Evolutionary conservation across 2,888 invertebrate species (phyloP), one percentile per base, ranked within the genome.

Genomic region (Pammene fasciana): DNA sequence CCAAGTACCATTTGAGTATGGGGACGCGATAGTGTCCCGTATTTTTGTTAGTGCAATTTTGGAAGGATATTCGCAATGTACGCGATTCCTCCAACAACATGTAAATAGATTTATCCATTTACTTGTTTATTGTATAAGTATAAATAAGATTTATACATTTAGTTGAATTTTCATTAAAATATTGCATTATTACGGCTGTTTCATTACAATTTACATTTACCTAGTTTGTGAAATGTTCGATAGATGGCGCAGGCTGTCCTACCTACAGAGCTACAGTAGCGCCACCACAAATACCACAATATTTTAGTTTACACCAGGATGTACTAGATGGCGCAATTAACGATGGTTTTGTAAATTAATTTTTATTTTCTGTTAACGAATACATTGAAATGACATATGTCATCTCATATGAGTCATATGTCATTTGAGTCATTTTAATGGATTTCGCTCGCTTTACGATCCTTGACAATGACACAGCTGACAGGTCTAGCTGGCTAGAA

Each of bases 101-200:
- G 89, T 92, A 90, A 85, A 90, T 90, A 90, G 59, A 65, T 87
- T 83, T 86, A 88, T 82, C 80, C 85, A 86, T 83, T 86, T 86
- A 90, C 86, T 85, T 89, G 90, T 90, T 91, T 86, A 89, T 85
- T 88, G 86, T 91, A 62, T 62, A 91, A 90, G 92, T 92, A 92
- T 92, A 92, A 92, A 92, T 92, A 92, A 92, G 91, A 91, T 92
- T 92, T 92, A 92, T 92, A 92, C 92, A 87, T 92, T 91, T 91
- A 92, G 92, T 92, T 92, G 88, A 92, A 89, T 92, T 92, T 91
- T 89, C 87, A 92, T 90, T 92, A 92, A 92, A 92, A 90, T 84
- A 87, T 86, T 86, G 60, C 41, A 70, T 70, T 70, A 70, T 52
- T 13, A 11, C 34, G 0, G 38, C 38, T 52, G 59, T 65, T 65